Percentiles rank a stretch among this genome's conserved stretches.
These are phyloP conservation scores for Adoxophyes honmai DNA, from an alignment of 1,140 invertebrate species.

Conservation along the genomic window DNA sequence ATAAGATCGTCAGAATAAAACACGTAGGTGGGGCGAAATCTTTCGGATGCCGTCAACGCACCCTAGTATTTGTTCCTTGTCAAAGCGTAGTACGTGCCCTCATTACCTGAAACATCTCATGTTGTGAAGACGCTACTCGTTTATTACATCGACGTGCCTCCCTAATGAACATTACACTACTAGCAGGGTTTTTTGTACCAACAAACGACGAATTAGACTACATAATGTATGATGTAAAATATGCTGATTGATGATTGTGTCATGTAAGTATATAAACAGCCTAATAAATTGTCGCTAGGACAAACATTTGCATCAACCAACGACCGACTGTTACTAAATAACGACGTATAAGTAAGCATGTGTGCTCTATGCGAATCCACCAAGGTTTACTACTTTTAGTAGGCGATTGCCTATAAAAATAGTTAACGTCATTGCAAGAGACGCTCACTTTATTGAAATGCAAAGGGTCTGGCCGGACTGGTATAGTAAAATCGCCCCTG, in stretches of 20 bases:
- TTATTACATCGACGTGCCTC: slow-evolving; percentile 3
- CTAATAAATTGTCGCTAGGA: slow-evolving; percentile 22
- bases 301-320: slow-evolving; percentile 51
- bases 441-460: slow-evolving; percentile 28
- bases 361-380: slow-evolving; percentile 56
- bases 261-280: neutral
- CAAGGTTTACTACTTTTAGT: slow-evolving; percentile 73
- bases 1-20: slow-evolving; percentile 16
- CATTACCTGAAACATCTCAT: slow-evolving; percentile 29
- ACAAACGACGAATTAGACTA: neutral
- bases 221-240: slow-evolving; percentile 2
- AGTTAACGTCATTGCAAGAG: slow-evolving; percentile 25
- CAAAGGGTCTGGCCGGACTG: no score
- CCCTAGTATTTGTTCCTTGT: slow-evolving; percentile 40
- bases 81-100: slow-evolving; percentile 36
- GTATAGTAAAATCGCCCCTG: no score
- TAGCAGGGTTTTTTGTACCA: neutral
- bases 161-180: neutral
- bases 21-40: slow-evolving; percentile 30
- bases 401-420: slow-evolving; percentile 20
- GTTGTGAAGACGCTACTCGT: slow-evolving; percentile 6
- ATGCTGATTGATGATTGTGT: slow-evolving; percentile 3
- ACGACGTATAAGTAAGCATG: slow-evolving; percentile 29
- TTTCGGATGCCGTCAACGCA: slow-evolving; percentile 27
- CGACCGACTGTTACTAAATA: slow-evolving; percentile 49